Evolutionary conservation across 1,140 invertebrate species (phyloP), one percentile per base, ranked within the genome.

Genomic region (Solenopsis fugax): DNA sequence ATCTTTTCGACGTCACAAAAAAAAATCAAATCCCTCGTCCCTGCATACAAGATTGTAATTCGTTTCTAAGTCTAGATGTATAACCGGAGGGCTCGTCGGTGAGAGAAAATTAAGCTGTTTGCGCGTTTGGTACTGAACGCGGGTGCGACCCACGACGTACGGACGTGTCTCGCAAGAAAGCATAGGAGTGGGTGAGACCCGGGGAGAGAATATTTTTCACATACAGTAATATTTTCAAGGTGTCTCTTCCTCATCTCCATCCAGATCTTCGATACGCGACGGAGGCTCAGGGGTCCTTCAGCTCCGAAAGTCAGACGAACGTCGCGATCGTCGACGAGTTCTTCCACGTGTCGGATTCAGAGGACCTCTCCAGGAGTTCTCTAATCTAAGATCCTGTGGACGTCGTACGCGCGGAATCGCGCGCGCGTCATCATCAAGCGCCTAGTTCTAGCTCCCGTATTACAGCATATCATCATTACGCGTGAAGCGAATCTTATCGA

Each of bases 381-480:
- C 41, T 7, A 5, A 62, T 72, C 21, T 75, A 56, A 86, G 56
- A 65, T 21, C 1, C 24, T 56, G 24, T 75, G 54, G 58, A 89
- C 54, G 73, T 45, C 29, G 50, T 56, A 52, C 77, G 48, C 50
- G 54, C 48, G 73, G 75, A 86, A 58, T 60, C 13, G 45, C 13
- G 60, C 48, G 62, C 77, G 88, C 77, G 77, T 75, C 77, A 58
- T 81, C 75, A 21, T 71, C 64, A 58, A 89, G 81, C 78, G 72
- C 41, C 58, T 90, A 90, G 88, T 37, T 85, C 78, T 91, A 88
- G 84, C 82, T 86, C 73, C 88, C 78, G 80, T 82, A 90, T 92
- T 84, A 88, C 89, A 89, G 87, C 93, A 93, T 93, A 94, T 94
- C 93, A 93, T 92, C 89, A 88, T 92, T 88, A 91, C 81, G 82